phyloP scores from a whole-genome alignment of 2,113 vertebrate genomes.

The Suncus etruscus region DNA sequence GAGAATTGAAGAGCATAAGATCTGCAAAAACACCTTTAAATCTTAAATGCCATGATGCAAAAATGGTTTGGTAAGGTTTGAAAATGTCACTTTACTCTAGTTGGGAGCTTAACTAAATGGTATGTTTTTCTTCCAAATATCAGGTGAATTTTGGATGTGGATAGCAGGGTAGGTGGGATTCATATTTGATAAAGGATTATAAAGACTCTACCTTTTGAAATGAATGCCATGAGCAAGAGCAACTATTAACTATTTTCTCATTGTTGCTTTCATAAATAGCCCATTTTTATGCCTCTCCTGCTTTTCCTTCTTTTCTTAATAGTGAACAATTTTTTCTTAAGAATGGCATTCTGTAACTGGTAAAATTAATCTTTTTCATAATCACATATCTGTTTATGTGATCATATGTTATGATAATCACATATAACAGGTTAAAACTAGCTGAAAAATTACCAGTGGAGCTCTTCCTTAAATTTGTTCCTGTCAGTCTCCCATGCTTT shows the following conservation, averaged over 20 bases:
- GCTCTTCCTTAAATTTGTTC: not conserved
- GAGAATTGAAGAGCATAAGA: not conserved
- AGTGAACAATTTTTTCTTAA: not conserved
- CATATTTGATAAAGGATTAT: not conserved
- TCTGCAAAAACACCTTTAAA: slow-evolving; percentile 3
- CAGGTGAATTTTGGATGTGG: not conserved
- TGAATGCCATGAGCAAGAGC: not conserved
- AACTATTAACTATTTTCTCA: not conserved
- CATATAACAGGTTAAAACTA: slow-evolving; percentile 3
- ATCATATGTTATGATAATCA: not conserved
- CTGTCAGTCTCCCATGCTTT: not conserved
- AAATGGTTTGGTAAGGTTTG: not conserved
- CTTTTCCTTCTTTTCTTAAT: not conserved
- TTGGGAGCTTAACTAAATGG: slow-evolving; percentile 17
- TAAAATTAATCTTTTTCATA: not conserved
- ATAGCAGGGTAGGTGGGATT: too few relatives aligned
- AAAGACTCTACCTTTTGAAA: not conserved
- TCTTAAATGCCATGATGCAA: slow-evolving; percentile 37
- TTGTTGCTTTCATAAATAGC: not conserved
- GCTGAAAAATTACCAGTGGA: not conserved
- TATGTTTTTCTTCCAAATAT: slow-evolving; percentile 26
- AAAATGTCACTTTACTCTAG: not conserved
- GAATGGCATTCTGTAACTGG: not conserved
- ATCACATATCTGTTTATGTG: too few relatives aligned
- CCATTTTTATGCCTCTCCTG: not conserved